phyloP scores from a whole-genome alignment of 2,113 vertebrate species.

The Herpetotheres cachinnans region DNA sequence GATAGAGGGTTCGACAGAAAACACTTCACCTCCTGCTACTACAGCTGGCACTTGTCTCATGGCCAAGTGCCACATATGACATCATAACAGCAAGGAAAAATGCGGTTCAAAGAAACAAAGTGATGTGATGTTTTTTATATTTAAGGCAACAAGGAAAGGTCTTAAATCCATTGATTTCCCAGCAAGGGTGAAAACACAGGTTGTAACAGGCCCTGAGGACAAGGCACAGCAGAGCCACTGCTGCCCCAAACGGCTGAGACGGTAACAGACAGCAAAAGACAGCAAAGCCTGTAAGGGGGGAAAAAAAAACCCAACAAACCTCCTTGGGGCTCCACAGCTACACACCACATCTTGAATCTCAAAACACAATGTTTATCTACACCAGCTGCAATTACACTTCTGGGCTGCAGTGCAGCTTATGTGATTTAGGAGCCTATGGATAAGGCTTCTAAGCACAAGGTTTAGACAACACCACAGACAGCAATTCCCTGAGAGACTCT shows the following conservation, averaged over 20 bases:
- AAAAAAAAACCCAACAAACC: neutral
- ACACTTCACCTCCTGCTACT: neutral
- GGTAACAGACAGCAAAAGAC: neutral
- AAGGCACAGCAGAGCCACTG: neutral
- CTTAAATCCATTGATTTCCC: neutral
- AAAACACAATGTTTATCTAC: neutral
- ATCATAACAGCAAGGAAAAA: accelerated
- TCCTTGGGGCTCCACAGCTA: neutral
- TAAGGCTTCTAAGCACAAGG: neutral
- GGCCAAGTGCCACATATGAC: neutral
- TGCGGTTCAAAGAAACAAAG: neutral
- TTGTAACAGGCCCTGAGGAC: neutral
- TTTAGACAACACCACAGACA: accelerated
- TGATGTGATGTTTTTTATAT: neutral
- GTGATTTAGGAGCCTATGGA: neutral
- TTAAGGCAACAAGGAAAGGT: neutral
- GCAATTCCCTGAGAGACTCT: accelerated
- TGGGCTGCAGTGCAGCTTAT: neutral
- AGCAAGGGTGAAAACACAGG: neutral
- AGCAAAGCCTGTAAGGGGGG: neutral
- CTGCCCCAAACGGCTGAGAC: accelerated
- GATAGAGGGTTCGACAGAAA: neutral
- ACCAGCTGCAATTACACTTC: neutral
- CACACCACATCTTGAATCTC: neutral
- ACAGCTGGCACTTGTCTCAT: neutral